These are phyloP conservation scores for Trogon surrucura DNA, from an alignment of 2,113 vertebrate species.

Conservation along the genomic window DNA sequence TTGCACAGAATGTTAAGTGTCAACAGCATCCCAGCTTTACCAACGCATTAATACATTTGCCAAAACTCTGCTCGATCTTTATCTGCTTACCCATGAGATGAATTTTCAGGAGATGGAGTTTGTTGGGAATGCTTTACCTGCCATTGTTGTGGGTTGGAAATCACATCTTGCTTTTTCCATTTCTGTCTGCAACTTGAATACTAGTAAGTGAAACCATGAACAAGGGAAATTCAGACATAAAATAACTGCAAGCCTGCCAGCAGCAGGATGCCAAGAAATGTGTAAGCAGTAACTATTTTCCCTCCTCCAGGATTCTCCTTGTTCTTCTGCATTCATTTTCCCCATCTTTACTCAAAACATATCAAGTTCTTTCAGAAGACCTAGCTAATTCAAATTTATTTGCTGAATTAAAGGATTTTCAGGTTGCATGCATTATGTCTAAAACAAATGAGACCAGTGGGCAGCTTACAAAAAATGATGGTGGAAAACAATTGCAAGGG, in stretches of 20 bases:
- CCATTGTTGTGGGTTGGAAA: neutral
- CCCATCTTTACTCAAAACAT: neutral
- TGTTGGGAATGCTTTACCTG: neutral
- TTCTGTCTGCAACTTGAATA: neutral
- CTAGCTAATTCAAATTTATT: neutral
- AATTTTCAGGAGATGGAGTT: neutral
- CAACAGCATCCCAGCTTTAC: neutral
- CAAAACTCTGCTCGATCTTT: neutral
- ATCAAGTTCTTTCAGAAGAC: neutral
- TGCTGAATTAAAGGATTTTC: neutral
- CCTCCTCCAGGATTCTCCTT: neutral
- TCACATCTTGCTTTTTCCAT: neutral
- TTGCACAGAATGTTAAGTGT: neutral
- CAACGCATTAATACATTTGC: neutral
- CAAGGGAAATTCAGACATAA: neutral
- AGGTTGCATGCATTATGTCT: neutral
- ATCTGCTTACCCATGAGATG: neutral
- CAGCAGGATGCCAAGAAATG: neutral
- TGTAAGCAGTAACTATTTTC: neutral
- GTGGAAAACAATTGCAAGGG: neutral
- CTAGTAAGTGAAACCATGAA: neutral
- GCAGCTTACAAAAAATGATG: neutral
- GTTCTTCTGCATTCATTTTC: neutral
- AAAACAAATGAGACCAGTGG: neutral
- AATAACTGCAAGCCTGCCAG: neutral